Conservation (phyloP, 92 coral and sea anemone species). For the Paragorgia papillata region DNA sequence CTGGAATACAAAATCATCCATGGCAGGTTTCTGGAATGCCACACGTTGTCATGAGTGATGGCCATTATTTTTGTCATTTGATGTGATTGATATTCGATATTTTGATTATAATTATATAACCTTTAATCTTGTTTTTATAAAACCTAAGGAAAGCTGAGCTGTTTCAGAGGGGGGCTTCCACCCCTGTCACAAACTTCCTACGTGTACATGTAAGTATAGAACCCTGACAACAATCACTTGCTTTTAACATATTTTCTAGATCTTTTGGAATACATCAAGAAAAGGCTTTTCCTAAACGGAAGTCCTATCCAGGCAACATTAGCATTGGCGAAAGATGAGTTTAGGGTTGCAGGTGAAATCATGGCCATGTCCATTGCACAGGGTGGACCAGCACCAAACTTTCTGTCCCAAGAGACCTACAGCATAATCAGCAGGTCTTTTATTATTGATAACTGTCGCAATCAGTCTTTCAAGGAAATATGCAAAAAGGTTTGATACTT, state of each 20-base stretch:
- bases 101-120: slow-evolving; percentile 1
- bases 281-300: slow-evolving; percentile 54
- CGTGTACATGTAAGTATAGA: too few species aligned
- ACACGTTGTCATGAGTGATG: too few species aligned
- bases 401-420: slow-evolving; percentile 49
- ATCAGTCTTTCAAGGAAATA: slow-evolving; percentile 49
- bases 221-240: too few species aligned
- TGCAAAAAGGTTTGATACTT: slow-evolving; percentile 35
- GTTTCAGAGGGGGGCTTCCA: too few species aligned
- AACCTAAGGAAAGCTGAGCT: not conserved
- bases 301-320: slow-evolving; percentile 39
- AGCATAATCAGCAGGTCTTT: slow-evolving; percentile 47
- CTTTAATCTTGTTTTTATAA: slow-evolving; percentile 18
- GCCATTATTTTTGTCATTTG: too few species aligned
- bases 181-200: too few species aligned
- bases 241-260: too few species aligned
- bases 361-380: slow-evolving; percentile 60
- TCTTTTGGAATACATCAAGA: slow-evolving; percentile 40
- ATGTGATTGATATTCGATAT: slow-evolving; percentile 13
- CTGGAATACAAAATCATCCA: too few species aligned
- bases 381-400: slow-evolving; percentile 61
- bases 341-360: slow-evolving; percentile 53
- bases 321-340: slow-evolving; percentile 44
- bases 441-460: slow-evolving; percentile 47
- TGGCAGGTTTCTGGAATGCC: too few species aligned